These are phyloP conservation scores for Lepilemur ruficaudatus DNA, from an alignment of 2,797 vertebrate genomes.

Conservation along the genomic window DNA sequence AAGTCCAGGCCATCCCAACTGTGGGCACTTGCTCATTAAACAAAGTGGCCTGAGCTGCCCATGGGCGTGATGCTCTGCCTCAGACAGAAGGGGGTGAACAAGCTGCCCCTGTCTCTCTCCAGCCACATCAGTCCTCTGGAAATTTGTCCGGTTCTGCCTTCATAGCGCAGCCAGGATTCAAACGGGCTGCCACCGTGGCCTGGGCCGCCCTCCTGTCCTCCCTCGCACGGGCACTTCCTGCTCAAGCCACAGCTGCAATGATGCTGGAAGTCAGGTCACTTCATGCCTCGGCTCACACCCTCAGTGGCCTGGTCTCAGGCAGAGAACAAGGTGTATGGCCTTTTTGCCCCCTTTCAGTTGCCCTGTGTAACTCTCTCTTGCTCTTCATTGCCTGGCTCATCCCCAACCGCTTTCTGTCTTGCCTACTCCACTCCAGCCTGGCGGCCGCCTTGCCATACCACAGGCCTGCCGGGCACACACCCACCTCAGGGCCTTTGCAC, in stretches of 20 bases:
- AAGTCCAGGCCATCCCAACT: background rate
- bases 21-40: background rate
- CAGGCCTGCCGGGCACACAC: background rate
- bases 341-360: background rate
- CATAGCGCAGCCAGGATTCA: no score
- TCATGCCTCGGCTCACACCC: background rate
- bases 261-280: background rate
- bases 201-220: background rate
- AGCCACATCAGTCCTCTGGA: background rate
- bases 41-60: background rate
- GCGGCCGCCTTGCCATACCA: background rate
- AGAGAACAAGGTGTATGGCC: background rate
- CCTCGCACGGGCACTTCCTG: rapidly evolving
- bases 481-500: background rate
- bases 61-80: rapidly evolving
- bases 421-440: background rate
- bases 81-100: background rate
- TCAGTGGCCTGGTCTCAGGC: background rate
- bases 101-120: background rate
- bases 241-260: background rate
- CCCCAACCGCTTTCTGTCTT: background rate
- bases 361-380: background rate
- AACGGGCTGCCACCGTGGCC: background rate
- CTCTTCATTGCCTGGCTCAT: background rate
- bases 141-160: background rate